Evolutionary conservation across 2,113 vertebrate species (phyloP).

Genomic region (Pungitius pungitius): DNA sequence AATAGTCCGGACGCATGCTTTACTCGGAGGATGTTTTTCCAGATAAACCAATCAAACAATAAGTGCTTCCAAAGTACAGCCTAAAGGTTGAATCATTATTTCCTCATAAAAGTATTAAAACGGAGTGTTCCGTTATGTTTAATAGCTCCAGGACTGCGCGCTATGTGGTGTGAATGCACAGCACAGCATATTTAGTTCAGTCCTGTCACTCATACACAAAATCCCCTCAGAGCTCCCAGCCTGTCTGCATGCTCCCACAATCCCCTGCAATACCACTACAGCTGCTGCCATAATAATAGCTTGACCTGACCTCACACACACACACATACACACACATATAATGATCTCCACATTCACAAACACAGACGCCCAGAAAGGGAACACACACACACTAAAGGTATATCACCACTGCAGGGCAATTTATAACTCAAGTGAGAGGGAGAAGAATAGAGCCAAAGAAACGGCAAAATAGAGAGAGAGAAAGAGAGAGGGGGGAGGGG

Average conservation of each 20-base stretch:
- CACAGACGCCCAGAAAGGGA: neutral
- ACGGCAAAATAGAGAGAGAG: constrained; percentile 1
- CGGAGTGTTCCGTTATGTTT: neutral
- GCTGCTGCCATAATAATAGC: constrained; percentile 72
- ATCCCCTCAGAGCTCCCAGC: constrained; percentile 52
- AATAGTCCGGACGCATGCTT: neutral
- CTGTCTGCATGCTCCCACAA: constrained; percentile 67
- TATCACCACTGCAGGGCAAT: constrained; percentile 64
- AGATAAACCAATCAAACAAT: neutral
- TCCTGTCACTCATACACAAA: constrained; percentile 63
- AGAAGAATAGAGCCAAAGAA: neutral
- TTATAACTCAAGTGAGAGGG: constrained; percentile 57
- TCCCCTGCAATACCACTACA: constrained; percentile 65
- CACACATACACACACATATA: constrained; percentile 23
- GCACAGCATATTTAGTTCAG: constrained; percentile 33
- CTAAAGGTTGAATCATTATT: neutral
- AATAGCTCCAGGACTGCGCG: neutral
- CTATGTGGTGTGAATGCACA: constrained; percentile 15
- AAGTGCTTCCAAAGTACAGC: neutral
- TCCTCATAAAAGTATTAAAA: neutral
- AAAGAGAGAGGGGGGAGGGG: constrained; percentile 1
- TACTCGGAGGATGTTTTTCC: neutral
- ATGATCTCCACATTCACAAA: constrained; percentile 47
- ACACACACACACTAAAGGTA: constrained; percentile 19
- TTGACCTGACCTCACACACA: constrained; percentile 66